A percentile compares a stretch with the other conserved stretches of the same genome.
Evolutionary conservation across 2,888 invertebrate genomes (phyloP).

Genomic region (Volucella inflata): DNA sequence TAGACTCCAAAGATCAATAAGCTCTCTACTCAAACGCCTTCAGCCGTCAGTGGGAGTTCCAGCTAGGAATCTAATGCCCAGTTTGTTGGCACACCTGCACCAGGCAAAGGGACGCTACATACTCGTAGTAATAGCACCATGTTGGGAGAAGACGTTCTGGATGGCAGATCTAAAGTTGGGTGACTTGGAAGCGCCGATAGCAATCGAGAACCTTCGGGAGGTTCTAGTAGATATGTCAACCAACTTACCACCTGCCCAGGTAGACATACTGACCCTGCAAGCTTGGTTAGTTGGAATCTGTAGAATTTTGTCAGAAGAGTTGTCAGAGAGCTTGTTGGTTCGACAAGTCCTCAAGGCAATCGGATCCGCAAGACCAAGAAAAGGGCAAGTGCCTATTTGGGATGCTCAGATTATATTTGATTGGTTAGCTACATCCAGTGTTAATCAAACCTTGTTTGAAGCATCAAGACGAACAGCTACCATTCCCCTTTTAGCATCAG

Average conservation of each 20-base stretch:
- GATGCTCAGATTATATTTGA: constrained; percentile 22
- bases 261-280: constrained; percentile 30
- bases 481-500: too few species aligned
- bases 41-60: constrained; percentile 29
- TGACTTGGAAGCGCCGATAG: too few species aligned
- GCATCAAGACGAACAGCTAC: constrained; percentile 20
- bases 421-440: constrained; percentile 27
- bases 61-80: constrained; percentile 38
- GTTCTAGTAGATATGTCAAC: constrained; percentile 39
- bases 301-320: constrained; percentile 22
- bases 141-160: too few species aligned
- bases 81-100: constrained; percentile 41
- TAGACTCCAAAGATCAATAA: constrained; percentile 47
- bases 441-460: constrained; percentile 24
- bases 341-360: too few species aligned
- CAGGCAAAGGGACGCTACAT: constrained; percentile 33
- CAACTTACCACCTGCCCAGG: constrained; percentile 14
- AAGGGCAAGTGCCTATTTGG: constrained; percentile 22
- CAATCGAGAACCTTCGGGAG: too few species aligned
- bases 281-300: constrained; percentile 55
- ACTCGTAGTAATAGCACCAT: too few species aligned
- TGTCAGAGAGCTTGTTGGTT: constrained; percentile 29
- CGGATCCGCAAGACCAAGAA: constrained; percentile 38
- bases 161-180: too few species aligned
- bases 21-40: constrained; percentile 54